phyloP scores from a whole-genome alignment of 2,113 vertebrate genomes.

The Carettochelys insculpta region DNA sequence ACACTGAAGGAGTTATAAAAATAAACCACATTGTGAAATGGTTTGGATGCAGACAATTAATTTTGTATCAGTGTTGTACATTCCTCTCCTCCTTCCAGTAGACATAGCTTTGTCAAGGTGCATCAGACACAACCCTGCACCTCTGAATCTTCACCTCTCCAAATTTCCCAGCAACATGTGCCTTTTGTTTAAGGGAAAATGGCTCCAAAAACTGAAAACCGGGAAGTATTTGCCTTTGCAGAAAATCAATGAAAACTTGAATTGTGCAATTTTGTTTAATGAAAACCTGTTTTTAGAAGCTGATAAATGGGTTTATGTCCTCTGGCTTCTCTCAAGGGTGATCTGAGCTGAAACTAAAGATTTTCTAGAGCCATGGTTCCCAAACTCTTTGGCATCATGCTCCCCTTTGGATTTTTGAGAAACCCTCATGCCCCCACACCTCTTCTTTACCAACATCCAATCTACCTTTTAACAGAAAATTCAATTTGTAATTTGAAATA shows the following conservation, averaged over 20 bases:
- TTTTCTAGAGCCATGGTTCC: no score
- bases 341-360: background rate
- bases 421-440: no score
- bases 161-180: background rate
- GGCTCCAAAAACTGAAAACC: background rate
- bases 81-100: slow-evolving; percentile 8
- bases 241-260: background rate
- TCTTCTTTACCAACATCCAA: no score
- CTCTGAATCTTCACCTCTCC: accelerated
- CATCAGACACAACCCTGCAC: background rate
- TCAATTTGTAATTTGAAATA: no score
- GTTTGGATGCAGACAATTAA: slow-evolving; percentile 37
- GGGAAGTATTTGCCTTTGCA: background rate
- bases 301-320: background rate
- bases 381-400: no score
- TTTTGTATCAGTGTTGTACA: background rate
- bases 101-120: background rate
- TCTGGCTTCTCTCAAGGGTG: background rate
- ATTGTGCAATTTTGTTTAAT: background rate
- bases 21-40: slow-evolving; percentile 47
- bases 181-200: background rate
- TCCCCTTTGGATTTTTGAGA: no score
- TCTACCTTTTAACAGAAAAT: no score
- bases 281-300: no score
- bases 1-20: slow-evolving; percentile 23